These are phyloP conservation scores for Buathra laborator DNA, from an alignment of 2,888 invertebrate species.

Conservation along the genomic window DNA sequence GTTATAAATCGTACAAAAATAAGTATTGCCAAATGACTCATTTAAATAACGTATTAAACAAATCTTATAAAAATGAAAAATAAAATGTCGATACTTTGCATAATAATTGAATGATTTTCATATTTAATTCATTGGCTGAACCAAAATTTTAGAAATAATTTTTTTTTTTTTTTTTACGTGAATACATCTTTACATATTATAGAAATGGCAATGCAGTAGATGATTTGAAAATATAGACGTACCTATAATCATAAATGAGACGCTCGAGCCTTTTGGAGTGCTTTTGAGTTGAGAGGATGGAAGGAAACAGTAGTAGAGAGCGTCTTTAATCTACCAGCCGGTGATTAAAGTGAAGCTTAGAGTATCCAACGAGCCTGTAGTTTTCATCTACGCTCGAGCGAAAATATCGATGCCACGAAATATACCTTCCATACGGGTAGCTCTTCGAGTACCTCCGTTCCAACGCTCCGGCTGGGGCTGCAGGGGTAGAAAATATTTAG, in stretches of 20 bases:
- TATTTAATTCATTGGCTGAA: too few relatives aligned
- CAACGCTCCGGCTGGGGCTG: slow-evolving; percentile 1
- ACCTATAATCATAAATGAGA: slow-evolving; percentile 9
- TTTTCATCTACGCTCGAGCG: slow-evolving; percentile 35
- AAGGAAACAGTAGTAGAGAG: slow-evolving; percentile 43
- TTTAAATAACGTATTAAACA: too few relatives aligned
- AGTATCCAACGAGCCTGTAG: not conserved
- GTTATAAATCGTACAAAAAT: not conserved
- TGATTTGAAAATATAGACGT: slow-evolving; percentile 1
- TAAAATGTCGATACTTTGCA: too few relatives aligned
- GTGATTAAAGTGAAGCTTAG: slow-evolving; percentile 60
- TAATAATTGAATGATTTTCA: too few relatives aligned
- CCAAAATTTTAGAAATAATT: too few relatives aligned
- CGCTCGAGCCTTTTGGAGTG: slow-evolving; percentile 23
- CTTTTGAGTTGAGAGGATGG: slow-evolving; percentile 19
- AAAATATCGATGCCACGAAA: slow-evolving; percentile 62
- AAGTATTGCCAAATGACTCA: not conserved
- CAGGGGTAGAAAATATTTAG: slow-evolving; percentile 56
- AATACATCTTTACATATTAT: not conserved
- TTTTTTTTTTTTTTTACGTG: too few relatives aligned
- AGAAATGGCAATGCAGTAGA: slow-evolving; percentile 10
- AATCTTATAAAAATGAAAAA: too few relatives aligned
- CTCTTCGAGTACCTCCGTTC: not conserved
- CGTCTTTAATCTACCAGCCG: slow-evolving; percentile 59
- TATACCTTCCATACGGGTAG: not conserved